A percentile compares a stretch with the other conserved stretches of the same genome.
Conservation (phyloP, 2,113 vertebrate species). For the Elephantulus edwardii region DNA sequence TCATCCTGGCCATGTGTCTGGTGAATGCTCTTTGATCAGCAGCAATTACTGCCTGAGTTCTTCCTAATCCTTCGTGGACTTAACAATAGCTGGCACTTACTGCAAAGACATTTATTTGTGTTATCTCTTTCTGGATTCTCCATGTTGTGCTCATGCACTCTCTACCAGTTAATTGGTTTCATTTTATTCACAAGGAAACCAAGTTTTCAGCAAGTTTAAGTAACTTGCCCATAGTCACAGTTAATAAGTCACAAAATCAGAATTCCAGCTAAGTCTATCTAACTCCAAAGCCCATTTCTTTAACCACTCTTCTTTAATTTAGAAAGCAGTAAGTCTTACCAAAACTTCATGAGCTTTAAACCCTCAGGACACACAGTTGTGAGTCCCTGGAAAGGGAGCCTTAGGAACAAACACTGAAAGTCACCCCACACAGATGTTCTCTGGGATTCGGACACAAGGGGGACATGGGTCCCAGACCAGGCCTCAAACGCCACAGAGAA, state of each 20-base stretch:
- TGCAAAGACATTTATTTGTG: not conserved
- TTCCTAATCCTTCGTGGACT: not conserved
- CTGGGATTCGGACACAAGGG: not conserved
- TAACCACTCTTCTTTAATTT: not conserved
- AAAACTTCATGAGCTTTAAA: slow-evolving; percentile 37
- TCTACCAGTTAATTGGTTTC: not conserved
- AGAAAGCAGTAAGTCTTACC: not conserved
- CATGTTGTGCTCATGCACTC: not conserved
- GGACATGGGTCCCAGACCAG: not conserved
- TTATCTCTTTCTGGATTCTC: not conserved
- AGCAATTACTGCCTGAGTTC: not conserved
- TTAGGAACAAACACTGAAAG: slow-evolving; percentile 42
- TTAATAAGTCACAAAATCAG: not conserved
- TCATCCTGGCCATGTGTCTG: not conserved
- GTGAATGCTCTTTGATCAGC: not conserved
- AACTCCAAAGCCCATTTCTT: slow-evolving; percentile 3
- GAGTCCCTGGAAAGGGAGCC: slow-evolving; percentile 1
- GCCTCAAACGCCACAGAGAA: not conserved
- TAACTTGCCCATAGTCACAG: not conserved
- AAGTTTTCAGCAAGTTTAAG: slow-evolving; percentile 17
- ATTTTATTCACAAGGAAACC: slow-evolving; percentile 24
- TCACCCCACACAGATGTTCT: not conserved
- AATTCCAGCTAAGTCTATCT: slow-evolving; percentile 29
- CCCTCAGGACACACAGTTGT: not conserved
- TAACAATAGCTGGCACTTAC: not conserved